A percentile compares a stretch with the other conserved stretches of the same genome.
These are phyloP conservation scores for Torymus auratus DNA, from an alignment of 2,888 invertebrate species.

Conservation along the genomic window DNA sequence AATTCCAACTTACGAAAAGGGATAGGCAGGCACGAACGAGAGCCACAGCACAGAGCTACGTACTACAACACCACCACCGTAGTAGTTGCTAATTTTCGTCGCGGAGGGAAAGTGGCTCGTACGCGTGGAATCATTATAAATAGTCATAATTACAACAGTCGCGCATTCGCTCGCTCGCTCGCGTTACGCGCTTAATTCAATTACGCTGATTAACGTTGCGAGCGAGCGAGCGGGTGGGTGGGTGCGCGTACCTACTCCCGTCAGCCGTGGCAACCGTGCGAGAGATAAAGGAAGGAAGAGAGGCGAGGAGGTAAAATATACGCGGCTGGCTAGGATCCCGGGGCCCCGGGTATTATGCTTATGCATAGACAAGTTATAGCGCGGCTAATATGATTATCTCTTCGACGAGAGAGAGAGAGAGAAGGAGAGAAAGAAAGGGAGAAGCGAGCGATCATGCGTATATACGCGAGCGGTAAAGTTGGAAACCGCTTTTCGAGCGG, in stretches of 20 bases:
- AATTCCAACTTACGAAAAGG: too few relatives aligned
- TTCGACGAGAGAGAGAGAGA: conserved; percentile 64
- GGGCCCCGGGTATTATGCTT: conserved; percentile 72
- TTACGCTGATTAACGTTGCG: conserved; percentile 76
- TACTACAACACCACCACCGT: neutral
- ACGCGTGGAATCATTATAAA: conserved; percentile 74
- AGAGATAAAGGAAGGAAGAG: conserved; percentile 9
- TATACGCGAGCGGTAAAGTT: conserved; percentile 43
- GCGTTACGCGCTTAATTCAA: conserved; percentile 73
- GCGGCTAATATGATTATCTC: conserved; percentile 75
- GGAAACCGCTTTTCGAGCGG: conserved; percentile 28
- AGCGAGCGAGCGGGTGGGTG: conserved; percentile 40
- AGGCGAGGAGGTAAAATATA: conserved; percentile 67
- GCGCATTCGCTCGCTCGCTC: conserved; percentile 62
- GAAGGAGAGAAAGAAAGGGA: conserved; percentile 16
- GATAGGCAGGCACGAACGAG: too few relatives aligned
- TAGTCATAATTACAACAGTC: conserved; percentile 77
- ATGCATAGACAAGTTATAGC: conserved; percentile 76
- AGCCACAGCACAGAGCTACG: too few relatives aligned
- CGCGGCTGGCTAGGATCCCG: conserved; percentile 72
- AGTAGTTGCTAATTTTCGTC: conserved; percentile 46
- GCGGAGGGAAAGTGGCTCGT: conserved; percentile 13
- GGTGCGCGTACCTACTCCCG: neutral
- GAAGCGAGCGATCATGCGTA: conserved; percentile 42
- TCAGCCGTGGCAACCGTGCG: conserved; percentile 36